Evolutionary conservation across 1,140 invertebrate genomes (phyloP).

Genomic region (Colletes gigas): DNA sequence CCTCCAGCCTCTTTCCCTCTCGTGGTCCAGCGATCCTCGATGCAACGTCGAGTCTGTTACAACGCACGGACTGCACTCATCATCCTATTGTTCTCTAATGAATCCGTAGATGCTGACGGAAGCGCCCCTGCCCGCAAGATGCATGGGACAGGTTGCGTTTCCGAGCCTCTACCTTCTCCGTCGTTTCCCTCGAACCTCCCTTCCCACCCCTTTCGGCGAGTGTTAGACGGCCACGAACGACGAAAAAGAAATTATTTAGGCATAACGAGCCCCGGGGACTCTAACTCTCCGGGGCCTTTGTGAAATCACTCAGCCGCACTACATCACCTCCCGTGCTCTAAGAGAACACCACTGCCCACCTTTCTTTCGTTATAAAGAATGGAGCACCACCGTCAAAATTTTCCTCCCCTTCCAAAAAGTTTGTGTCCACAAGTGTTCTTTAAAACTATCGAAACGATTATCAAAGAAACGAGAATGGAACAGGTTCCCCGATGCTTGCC

Average conservation of each 20-base stretch:
- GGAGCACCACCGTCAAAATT: constrained; percentile 3
- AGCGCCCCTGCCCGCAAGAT: constrained; percentile 69
- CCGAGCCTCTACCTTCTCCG: constrained; percentile 47
- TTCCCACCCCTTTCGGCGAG: background rate
- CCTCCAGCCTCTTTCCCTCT: constrained; percentile 6
- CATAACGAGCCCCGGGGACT: constrained; percentile 62
- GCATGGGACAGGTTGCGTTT: constrained; percentile 71
- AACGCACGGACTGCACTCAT: constrained; percentile 71
- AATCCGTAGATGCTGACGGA: constrained; percentile 80
- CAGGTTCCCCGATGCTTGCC: too few species aligned
- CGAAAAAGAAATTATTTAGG: constrained; percentile 63
- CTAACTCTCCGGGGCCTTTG: constrained; percentile 58
- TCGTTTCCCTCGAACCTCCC: constrained; percentile 30
- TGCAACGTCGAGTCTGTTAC: constrained; percentile 60
- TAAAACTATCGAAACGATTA: too few species aligned
- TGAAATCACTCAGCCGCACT: constrained; percentile 63
- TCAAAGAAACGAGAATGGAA: too few species aligned
- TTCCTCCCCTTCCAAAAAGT: too few species aligned
- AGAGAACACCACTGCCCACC: constrained; percentile 61
- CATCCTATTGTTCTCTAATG: constrained; percentile 81
- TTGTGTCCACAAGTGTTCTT: too few species aligned
- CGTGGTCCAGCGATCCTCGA: constrained; percentile 23
- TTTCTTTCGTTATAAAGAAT: constrained; percentile 61
- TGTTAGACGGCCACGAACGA: constrained; percentile 26
- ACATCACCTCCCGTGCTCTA: constrained; percentile 53